phyloP scores from a whole-genome alignment of 1,140 invertebrate species.

The Phenacoccus solenopsis region DNA sequence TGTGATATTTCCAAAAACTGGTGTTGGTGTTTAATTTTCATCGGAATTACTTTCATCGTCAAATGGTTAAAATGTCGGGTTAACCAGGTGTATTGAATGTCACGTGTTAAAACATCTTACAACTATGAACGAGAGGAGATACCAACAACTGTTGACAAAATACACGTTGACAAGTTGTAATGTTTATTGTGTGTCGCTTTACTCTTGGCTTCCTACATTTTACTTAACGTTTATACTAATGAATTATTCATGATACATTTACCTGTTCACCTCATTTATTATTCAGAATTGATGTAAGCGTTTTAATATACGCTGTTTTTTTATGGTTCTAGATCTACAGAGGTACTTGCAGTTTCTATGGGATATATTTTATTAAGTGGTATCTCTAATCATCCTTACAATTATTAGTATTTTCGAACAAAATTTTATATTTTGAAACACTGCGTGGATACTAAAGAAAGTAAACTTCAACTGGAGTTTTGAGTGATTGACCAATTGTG shows the following conservation, averaged over 20 bases:
- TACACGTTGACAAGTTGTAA: conserved; percentile 14
- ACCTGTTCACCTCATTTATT: conserved; percentile 17
- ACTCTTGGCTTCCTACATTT: conserved; percentile 14
- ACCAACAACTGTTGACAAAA: conserved; percentile 11
- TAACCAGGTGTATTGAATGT: conserved; percentile 13
- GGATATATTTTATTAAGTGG: background rate
- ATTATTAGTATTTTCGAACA: background rate
- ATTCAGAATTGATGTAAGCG: conserved; percentile 15
- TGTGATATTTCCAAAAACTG: background rate
- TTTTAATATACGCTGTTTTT: conserved; percentile 15
- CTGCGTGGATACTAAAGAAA: background rate
- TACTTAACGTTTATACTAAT: conserved; percentile 17
- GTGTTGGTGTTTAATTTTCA: background rate
- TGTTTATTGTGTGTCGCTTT: conserved; percentile 16
- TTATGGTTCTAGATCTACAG: conserved; percentile 15
- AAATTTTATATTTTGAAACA: background rate
- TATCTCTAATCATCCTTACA: background rate
- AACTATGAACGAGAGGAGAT: conserved; percentile 7
- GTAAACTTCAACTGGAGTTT: no score
- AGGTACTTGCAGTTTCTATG: conserved; percentile 16
- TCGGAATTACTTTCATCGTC: conserved; percentile 9
- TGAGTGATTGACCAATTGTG: no score
- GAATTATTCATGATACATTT: conserved; percentile 17
- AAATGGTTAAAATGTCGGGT: conserved; percentile 4
- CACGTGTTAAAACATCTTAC: conserved; percentile 8